phyloP scores from a whole-genome alignment of 2,113 vertebrate species.

The Orthochromis indermauri region DNA sequence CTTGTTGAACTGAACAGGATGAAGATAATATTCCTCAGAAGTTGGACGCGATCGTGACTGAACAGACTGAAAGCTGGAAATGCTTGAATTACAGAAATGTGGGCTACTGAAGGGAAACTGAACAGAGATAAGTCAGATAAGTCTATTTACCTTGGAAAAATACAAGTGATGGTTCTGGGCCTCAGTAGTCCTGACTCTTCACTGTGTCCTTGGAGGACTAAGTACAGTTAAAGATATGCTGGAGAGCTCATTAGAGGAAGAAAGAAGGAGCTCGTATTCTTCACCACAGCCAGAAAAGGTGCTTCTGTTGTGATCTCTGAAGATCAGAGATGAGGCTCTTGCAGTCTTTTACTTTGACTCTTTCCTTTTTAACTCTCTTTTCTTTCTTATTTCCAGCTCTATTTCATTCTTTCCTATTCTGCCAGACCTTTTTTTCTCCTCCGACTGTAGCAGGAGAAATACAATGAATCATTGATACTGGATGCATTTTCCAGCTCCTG shows the following conservation, averaged over 20 bases:
- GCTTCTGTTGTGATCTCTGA: background rate
- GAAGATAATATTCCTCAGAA: background rate
- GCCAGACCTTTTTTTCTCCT: background rate
- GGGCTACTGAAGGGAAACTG: background rate
- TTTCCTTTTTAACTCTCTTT: background rate
- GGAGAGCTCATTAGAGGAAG: background rate
- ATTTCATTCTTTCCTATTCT: background rate
- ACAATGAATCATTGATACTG: slow-evolving; percentile 61
- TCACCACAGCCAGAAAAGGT: background rate
- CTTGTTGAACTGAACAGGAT: background rate
- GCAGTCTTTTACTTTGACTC: background rate
- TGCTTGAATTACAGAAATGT: background rate
- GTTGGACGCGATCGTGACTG: background rate
- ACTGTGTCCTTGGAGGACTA: background rate
- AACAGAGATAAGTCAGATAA: background rate
- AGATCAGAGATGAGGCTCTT: background rate
- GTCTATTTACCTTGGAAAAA: background rate
- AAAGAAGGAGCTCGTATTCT: background rate
- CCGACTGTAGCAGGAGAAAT: slow-evolving; percentile 21
- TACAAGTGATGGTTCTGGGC: background rate
- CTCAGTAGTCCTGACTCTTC: background rate
- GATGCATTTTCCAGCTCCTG: slow-evolving; percentile 61
- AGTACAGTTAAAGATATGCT: background rate
- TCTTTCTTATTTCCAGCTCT: background rate
- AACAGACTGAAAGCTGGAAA: background rate